Evolutionary conservation across 2,113 vertebrate genomes (phyloP).

Genomic region (Rana temporaria): DNA sequence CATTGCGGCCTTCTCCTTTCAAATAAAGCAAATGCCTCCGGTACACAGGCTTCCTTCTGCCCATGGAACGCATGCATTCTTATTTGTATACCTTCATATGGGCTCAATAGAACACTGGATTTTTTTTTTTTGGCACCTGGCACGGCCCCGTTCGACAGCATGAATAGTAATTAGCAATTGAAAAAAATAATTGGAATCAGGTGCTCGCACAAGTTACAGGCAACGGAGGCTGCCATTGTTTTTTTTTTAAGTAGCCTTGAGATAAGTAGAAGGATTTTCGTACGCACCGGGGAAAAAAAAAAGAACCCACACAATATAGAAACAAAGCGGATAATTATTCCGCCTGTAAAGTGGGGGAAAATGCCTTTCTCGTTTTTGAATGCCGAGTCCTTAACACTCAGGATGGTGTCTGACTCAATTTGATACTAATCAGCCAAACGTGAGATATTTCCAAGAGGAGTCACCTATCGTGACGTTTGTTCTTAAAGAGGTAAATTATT

Average conservation of each 20-base stretch:
- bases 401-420: constrained; percentile 3
- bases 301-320: constrained; percentile 21
- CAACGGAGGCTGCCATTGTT: background rate
- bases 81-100: background rate
- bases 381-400: background rate
- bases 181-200: constrained; percentile 32
- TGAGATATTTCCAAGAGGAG: background rate
- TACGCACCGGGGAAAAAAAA: background rate
- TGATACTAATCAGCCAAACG: background rate
- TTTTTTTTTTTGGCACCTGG: constrained; percentile 19
- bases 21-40: no score
- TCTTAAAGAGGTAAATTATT: background rate
- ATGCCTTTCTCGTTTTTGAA: background rate
- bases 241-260: constrained; percentile 11
- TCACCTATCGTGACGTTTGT: background rate
- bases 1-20: no score
- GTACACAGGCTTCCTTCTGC: no score
- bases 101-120: background rate
- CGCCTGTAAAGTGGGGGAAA: background rate
- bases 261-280: constrained; percentile 11
- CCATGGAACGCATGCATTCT: no score
- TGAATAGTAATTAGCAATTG: constrained; percentile 38
- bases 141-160: background rate
- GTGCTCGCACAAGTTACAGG: background rate
- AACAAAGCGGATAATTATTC: constrained; percentile 33